These are phyloP conservation scores for Rhagophthalmus giganteus DNA, from an alignment of 2,888 invertebrate genomes.

Conservation along the genomic window DNA sequence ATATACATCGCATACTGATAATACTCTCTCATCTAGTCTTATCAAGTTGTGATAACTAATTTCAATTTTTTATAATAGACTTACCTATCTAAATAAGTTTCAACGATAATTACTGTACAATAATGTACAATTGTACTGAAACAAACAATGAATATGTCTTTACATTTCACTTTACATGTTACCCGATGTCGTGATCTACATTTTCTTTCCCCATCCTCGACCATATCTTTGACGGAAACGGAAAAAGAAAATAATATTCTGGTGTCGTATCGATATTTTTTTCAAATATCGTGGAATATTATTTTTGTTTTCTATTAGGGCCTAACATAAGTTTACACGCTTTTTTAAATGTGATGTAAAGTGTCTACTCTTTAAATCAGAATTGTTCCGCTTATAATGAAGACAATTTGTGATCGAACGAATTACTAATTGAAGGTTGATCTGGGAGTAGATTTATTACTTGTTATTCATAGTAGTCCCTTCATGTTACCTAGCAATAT, in stretches of 20 bases:
- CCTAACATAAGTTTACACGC: slow-evolving; percentile 14
- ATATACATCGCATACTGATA: slow-evolving; percentile 1
- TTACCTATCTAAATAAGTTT: slow-evolving; percentile 35
- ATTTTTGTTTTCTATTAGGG: slow-evolving; percentile 6
- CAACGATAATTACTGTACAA: slow-evolving; percentile 30
- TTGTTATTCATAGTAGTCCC: slow-evolving; percentile 37
- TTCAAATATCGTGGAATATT: neutral
- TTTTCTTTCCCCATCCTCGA: neutral
- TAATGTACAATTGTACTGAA: slow-evolving; percentile 33
- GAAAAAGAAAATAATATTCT: slow-evolving; percentile 8
- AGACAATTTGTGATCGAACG: slow-evolving; percentile 26
- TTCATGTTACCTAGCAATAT: slow-evolving; percentile 49
- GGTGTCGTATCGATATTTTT: neutral
- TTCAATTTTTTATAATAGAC: slow-evolving; percentile 18
- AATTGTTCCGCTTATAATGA: too few species aligned
- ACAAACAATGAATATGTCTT: slow-evolving; percentile 39
- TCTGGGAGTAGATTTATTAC: slow-evolving; percentile 13
- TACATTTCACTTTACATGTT: slow-evolving; percentile 14
- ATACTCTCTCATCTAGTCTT: neutral
- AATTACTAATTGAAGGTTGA: slow-evolving; percentile 10
- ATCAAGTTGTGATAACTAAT: slow-evolving; percentile 13
- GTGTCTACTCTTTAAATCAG: too few species aligned
- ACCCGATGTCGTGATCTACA: slow-evolving; percentile 14
- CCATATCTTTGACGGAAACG: neutral
- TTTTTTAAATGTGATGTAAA: too few species aligned